Percentiles rank a stretch among this genome's conserved stretches.
These are phyloP conservation scores for Mesodorylaimus sp. DNA, from an alignment of 2,888 invertebrate genomes.

Conservation along the genomic window DNA sequence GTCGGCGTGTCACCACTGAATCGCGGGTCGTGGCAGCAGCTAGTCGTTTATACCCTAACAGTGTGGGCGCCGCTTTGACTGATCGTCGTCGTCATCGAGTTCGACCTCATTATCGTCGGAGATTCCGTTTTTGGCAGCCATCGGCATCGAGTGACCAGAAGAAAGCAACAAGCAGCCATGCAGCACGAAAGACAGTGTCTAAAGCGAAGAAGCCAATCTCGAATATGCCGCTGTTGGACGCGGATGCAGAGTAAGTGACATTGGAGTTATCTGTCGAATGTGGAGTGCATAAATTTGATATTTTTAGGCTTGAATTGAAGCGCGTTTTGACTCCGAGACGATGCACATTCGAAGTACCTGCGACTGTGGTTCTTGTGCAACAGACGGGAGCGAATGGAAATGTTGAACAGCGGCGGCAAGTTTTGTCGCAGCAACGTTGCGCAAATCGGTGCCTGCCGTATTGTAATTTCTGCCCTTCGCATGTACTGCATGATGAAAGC, in stretches of 20 bases:
- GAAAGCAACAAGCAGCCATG: too few species aligned
- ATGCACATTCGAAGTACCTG: not conserved
- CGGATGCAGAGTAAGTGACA: too few species aligned
- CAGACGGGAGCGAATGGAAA: not conserved
- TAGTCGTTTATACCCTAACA: constrained; percentile 5
- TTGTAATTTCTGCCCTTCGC: constrained; percentile 17
- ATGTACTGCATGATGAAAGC: constrained; percentile 17
- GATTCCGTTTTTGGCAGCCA: not conserved
- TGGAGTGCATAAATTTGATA: not conserved
- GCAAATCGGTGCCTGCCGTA: constrained; percentile 16
- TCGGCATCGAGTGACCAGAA: not conserved
- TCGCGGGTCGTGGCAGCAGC: constrained; percentile 16
- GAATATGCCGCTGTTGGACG: too few species aligned
- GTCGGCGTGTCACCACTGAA: constrained; percentile 15
- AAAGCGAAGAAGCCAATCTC: too few species aligned
- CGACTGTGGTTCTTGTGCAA: not conserved
- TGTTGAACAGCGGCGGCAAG: too few species aligned
- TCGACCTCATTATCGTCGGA: not conserved
- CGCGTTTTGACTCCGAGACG: not conserved
- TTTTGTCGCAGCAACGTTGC: constrained; percentile 11
- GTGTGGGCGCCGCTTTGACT: constrained; percentile 12
- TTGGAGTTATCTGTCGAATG: too few species aligned
- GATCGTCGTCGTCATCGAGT: constrained; percentile 3
- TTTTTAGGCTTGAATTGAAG: not conserved
- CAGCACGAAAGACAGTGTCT: too few species aligned